Evolutionary conservation across 2,113 vertebrate genomes (phyloP).

Genomic region (Psilopogon haemacephalus): DNA sequence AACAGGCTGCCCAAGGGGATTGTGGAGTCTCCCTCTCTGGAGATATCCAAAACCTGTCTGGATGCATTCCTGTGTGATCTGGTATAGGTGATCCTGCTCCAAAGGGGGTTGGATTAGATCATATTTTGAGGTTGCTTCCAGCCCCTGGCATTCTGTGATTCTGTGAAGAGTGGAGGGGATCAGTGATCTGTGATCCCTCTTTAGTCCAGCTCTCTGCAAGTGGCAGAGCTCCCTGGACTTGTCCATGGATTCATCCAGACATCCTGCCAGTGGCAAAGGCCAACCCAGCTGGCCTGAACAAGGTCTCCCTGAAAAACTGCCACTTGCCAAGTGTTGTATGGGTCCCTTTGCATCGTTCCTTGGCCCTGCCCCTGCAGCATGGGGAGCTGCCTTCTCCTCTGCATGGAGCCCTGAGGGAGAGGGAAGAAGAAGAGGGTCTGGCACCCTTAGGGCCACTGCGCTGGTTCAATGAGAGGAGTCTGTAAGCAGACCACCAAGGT

Average conservation of each 20-base stretch:
- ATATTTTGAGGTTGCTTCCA: too few relatives aligned
- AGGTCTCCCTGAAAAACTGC: not conserved
- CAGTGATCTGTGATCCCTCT: not conserved
- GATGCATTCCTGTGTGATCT: too few relatives aligned
- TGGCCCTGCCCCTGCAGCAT: rapidly evolving
- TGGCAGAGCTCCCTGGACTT: not conserved
- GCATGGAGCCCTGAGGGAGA: rapidly evolving
- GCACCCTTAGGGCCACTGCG: not conserved
- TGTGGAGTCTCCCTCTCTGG: too few relatives aligned
- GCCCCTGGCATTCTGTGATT: too few relatives aligned
- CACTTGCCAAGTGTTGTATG: rapidly evolving
- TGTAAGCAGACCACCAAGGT: rapidly evolving
- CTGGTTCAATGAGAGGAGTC: rapidly evolving
- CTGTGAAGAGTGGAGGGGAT: too few relatives aligned
- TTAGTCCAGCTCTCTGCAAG: not conserved
- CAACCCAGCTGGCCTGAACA: rapidly evolving
- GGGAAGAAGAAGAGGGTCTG: not conserved
- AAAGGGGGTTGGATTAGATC: too few relatives aligned
- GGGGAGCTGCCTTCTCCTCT: not conserved
- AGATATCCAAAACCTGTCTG: too few relatives aligned
- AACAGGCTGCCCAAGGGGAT: too few relatives aligned
- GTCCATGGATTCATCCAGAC: not conserved
- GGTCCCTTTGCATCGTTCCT: too few relatives aligned
- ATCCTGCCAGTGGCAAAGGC: rapidly evolving
- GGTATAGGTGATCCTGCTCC: too few relatives aligned